Evolutionary conservation across 2,113 vertebrate genomes (phyloP), one percentile per base, ranked within the genome.

Genomic region (Malurus elegans): DNA sequence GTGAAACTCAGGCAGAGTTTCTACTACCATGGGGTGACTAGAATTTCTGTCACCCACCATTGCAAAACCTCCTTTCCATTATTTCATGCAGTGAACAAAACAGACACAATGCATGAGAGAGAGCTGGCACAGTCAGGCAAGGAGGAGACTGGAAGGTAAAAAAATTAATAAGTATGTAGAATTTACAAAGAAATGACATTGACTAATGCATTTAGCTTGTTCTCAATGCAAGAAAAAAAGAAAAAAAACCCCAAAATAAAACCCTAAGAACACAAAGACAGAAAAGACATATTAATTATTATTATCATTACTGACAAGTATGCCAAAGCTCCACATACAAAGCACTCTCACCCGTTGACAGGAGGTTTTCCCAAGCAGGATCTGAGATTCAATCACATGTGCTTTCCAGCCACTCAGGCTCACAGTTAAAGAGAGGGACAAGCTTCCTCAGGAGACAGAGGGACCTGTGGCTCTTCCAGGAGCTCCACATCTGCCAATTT

Each of bases 201-300:
- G 66, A 86, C 28, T 92, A 92, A 90, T 45, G 44, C 36, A 80
- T 86, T 90, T 80, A 88, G 23, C 51, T 81, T 92, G 24, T 67
- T 95, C 71, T 71, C 40, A 78, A 24, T 56, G 31, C 17, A 84
- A 74, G 15, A 31, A 26, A 86, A 50, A 18, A 61, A 38, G 79
- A 21, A 47, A 86, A 88, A 53, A 38, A 38, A 38, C 38, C 4
- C 38, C 4, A 83, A 94, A 91, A 90, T 66, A 86, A 93, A 96
- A n/a, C 14, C 0, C 0, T 71, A 90, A 36, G 9, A 76, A 44
- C 42, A 92, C 24, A 86, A 79, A 79, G 19, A 69, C 5, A 80
- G 18, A 72, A 79, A 85, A 66, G 84, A 79, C 74, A 51, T 89
- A 91, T 32, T 89, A 48, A 92, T 91, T 93, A 92, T 48, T 84